Base-by-base conservation (phyloP, 2,797 vertebrate genomes). In the Tokudaia tokunoshimensis region DNA sequence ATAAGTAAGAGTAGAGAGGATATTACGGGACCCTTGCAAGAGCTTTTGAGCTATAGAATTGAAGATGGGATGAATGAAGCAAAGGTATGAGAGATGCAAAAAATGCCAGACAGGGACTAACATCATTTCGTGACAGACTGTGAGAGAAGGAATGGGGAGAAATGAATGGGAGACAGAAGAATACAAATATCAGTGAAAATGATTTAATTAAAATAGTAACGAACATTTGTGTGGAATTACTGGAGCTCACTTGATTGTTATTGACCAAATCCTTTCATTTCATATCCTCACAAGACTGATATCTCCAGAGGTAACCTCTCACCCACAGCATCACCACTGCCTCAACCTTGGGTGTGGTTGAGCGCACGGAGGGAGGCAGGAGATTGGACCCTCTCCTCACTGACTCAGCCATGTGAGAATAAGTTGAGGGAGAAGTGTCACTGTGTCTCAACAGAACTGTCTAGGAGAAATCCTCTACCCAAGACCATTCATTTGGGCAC, bases 401-500 rank as follows among this genome's bases (percentile, higher is more conserved):
- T 89, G 92, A 86, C n/a, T 41, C 72, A 91, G 72, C 55, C 95
- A 52, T 92, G 92, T 95, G 92, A 63, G 78, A 93, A 26, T 17
- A 24, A 82, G 2, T 37, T 31, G 15, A 41, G 8, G 7, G 37
- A 70, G 74, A 41, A 65, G 94, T 91, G 92, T 70, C 94, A 83
- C 93, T 93, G 94, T 93, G 76, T 89, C 86, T 96, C 82, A 41
- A 17, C 70, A 93, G 67, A 86, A 83, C 67, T 83, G 34, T 97
- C 82, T 59, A 0, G 0, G 86, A 93, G 86, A 98, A 91, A 97
- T 80, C 95, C 94, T 90, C 75, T 87, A 70, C 70, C 34, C 19
- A 67, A 50, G 52, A 87, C 92, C 87, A 94, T 97, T 97, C 96
- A 93, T 11, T 97, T 84, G 96, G 96, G 89, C 93, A 94, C 70